Base-by-base conservation (phyloP, 2,113 vertebrate genomes). In the Amia ocellicauda region DNA sequence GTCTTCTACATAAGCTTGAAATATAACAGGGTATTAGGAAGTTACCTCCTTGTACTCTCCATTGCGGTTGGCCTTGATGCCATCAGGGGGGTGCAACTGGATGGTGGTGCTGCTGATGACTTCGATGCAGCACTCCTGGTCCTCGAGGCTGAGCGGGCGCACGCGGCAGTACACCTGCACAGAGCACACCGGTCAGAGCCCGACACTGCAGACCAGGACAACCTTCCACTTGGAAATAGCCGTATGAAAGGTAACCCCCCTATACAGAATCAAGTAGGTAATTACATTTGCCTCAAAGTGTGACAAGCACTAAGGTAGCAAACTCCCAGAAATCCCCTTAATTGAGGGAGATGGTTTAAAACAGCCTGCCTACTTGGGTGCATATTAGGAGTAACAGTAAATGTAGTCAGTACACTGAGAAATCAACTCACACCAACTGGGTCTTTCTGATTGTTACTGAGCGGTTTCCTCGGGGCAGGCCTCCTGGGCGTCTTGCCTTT, bases 11-110 rank as follows among this genome's bases (percentile, higher is more conserved):
- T n/a, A n/a, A n/a, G n/a, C n/a, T n/a, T n/a, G n/a, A n/a, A n/a
- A n/a, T n/a, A n/a, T n/a, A n/a, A n/a, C n/a, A n/a, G n/a, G n/a
- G n/a, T n/a, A n/a, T n/a, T n/a, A n/a, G n/a, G n/a, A n/a, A n/a
- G 67, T 56, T 63, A 96, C 97, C 94, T 98, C 97, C 69, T 94
- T 96, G 70, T 89, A 95, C 45, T 97, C 96, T 9, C 94, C 94
- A 72, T 92, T 96, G 13, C 95, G 83, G 80, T 87, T 90, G 3
- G 89, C 77, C 50, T 90, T 88, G 60, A 86, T 91, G 0, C 95
- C 94, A 53, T 96, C 96, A 1, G 95, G 96, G 0, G 91, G 86
- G 47, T 98, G 97, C 7, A 99, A 80, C 77, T 97, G 97, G 45
- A 98, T 86, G 0, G 92, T 95, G 36, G 80, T 86, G 53, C 76